A percentile compares a stretch with the other conserved stretches of the same genome.
Conservation (phyloP, 2,113 vertebrate genomes). For the Syngnathoides biaculeatus region DNA sequence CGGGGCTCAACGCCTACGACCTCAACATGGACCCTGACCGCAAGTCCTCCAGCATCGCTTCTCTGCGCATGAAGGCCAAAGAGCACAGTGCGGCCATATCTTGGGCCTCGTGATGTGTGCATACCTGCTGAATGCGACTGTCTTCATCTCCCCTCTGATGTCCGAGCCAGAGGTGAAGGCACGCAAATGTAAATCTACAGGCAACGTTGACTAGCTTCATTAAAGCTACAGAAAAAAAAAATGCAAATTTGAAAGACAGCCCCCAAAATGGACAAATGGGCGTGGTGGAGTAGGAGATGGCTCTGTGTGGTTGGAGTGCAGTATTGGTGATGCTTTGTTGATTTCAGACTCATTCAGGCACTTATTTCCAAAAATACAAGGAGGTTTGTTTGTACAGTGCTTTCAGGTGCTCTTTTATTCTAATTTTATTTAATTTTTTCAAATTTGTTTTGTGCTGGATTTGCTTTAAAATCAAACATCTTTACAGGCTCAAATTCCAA, state of each 20-base stretch:
- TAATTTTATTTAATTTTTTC: constrained; percentile 58
- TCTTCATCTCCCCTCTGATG: constrained; percentile 18
- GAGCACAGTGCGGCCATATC: constrained; percentile 99
- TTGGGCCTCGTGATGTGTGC: constrained; percentile 90
- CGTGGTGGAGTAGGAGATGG: constrained; percentile 20
- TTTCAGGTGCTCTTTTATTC: constrained; percentile 56
- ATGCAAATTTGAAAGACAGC: constrained; percentile 18
- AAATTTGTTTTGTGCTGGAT: constrained; percentile 15
- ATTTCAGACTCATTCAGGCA: constrained; percentile 60
- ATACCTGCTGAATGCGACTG: constrained; percentile 20
- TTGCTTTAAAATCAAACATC: constrained; percentile 32
- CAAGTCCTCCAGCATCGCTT: constrained; percentile 96
- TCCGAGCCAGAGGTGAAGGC: constrained; percentile 25
- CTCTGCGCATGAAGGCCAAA: constrained; percentile 97
- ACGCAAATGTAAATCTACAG: constrained; percentile 30
- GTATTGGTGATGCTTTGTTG: constrained; percentile 24
- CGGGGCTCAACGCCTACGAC: constrained; percentile 89
- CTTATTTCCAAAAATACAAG: constrained; percentile 62
- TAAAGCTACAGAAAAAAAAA: constrained; percentile 45
- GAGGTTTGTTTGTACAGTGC: constrained; percentile 54
- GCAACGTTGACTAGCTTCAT: constrained; percentile 57
- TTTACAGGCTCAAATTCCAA: not conserved
- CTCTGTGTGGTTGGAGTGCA: constrained; percentile 37
- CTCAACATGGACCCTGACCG: constrained; percentile 94
- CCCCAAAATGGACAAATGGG: not conserved